phyloP scores from a whole-genome alignment of 2,113 vertebrate genomes.

The Pedetes capensis region DNA sequence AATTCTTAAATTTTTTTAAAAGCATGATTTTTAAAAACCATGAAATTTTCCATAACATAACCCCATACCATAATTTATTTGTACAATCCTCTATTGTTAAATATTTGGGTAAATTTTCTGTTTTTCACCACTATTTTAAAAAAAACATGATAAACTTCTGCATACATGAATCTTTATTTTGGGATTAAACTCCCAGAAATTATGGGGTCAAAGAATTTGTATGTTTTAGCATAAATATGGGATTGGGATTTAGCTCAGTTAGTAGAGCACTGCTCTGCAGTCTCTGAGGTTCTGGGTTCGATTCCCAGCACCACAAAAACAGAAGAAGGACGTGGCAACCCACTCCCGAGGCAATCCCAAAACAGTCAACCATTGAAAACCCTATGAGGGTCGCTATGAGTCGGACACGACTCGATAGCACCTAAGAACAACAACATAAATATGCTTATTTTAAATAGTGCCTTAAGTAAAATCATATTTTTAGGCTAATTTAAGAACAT shows the following conservation, averaged over 20 bases:
- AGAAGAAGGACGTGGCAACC: no score
- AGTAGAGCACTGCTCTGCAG: no score
- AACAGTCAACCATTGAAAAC: no score
- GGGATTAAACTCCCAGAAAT: background rate
- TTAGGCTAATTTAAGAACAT: background rate
- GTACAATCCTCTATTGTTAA: background rate
- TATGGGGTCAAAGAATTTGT: background rate
- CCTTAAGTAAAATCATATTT: background rate
- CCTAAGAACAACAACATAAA: no score
- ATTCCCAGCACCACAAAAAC: no score
- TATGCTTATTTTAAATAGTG: background rate
- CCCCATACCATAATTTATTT: background rate
- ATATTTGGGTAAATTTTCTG: background rate
- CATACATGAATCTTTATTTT: background rate
- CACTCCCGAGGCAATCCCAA: no score
- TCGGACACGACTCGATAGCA: no score
- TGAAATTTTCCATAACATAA: background rate
- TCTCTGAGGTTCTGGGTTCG: no score
- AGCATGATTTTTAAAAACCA: background rate
- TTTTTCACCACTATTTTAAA: background rate
- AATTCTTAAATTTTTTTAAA: background rate
- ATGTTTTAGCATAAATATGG: background rate
- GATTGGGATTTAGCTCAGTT: no score
- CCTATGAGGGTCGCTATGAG: no score
- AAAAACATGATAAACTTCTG: background rate